Evolutionary conservation across 2,113 vertebrate species (phyloP).

Genomic region (Myiozetetes cayanensis): DNA sequence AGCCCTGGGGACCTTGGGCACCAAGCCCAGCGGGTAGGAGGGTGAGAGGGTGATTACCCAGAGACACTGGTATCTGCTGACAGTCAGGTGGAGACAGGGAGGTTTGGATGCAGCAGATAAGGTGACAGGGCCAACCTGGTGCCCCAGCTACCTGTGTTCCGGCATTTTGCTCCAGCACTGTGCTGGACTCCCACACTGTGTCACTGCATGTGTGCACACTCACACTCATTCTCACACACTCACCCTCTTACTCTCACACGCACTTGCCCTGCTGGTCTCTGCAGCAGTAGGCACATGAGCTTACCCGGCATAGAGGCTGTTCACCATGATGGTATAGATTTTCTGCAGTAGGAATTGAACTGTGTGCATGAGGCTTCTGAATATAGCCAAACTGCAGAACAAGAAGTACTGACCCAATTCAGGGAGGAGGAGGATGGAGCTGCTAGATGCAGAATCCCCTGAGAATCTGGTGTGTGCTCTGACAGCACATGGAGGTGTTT

Average conservation of each 20-base stretch:
- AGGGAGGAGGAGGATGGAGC: background rate
- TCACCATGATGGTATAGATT: background rate
- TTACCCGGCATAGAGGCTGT: background rate
- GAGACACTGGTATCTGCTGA: accelerated
- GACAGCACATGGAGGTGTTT: background rate
- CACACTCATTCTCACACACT: background rate
- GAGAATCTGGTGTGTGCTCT: background rate
- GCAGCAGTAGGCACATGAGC: background rate
- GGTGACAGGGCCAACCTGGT: background rate
- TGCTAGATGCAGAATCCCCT: background rate
- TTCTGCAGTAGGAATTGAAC: background rate
- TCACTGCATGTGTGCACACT: background rate
- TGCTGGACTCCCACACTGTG: background rate
- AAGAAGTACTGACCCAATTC: background rate
- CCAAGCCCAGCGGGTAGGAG: background rate
- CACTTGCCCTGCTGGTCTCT: background rate
- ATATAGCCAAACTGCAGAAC: background rate
- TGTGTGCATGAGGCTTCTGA: background rate
- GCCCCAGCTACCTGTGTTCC: background rate
- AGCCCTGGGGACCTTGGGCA: background rate
- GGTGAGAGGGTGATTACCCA: background rate
- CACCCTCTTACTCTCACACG: background rate
- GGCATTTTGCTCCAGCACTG: background rate
- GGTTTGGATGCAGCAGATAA: background rate
- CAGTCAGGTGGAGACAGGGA: background rate